Base-by-base conservation (phyloP, 2,797 vertebrate genomes). In the Acipenser transmontanus region DNA sequence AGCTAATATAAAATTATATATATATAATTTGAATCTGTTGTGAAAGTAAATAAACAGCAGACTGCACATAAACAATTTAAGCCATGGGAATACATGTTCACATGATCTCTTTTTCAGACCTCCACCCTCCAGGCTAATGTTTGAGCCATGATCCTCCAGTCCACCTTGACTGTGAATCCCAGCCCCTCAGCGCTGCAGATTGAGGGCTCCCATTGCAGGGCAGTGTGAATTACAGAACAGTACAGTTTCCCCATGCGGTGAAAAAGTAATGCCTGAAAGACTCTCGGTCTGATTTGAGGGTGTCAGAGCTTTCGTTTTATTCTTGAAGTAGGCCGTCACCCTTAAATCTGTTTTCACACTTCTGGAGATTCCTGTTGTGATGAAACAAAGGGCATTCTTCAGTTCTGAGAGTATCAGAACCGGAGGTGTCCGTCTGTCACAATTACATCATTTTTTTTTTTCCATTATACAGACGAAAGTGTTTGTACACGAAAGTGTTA, bases 131-230 rank as follows among this genome's bases (percentile, higher is more conserved):
- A 52, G 74, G 73, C 70, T 73, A 70, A 57, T 68, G 77, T 68
- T 70, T 69, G 59, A 69, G 70, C 73, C 77, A 73, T 50, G 72
- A 79, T 77, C 71, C 6, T 14, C 49, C 49, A 11, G 61, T 76
- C 60, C 64, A 60, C 74, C 76, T 66, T 66, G 64, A 7, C 68
- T 61, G 59, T 14, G 54, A 68, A 52, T 65, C 69, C 62, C 47
- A 34, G 70, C 65, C 51, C 6, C 72, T 77, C 77, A 85, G 82
- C 80, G 80, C 76, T 72, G 49, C 66, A 69, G 72, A 76, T 76
- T 61, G 78, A 81, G 74, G 66, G 13, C 75, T 77, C 73, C 49
- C 61, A 34, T 48, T 49, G 65, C 54, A 10, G 9, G 52, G 17
- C 50, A 20, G 12, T 60, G 60, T 34, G 8, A 7, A 7, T 6